A percentile compares a stretch with the other conserved stretches of the same genome.
Conservation (phyloP, 2,888 invertebrate species). For the Drosophila ezoana region DNA sequence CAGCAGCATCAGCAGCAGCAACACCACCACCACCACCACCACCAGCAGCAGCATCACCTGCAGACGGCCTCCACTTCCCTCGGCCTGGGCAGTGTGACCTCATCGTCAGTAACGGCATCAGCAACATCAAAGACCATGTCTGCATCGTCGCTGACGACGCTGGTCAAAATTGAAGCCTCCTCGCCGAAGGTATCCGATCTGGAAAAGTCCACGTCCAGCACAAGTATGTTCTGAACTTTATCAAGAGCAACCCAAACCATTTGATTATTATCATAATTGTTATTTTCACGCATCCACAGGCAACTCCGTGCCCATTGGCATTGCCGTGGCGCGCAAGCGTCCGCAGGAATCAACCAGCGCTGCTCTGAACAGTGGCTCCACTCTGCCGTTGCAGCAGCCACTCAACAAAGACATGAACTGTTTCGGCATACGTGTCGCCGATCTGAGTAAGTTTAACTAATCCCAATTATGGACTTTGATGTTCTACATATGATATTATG, state of each 20-base stretch:
- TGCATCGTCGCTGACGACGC: slow-evolving; percentile 82
- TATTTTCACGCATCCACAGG: slow-evolving; percentile 53
- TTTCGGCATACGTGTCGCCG: slow-evolving; percentile 84
- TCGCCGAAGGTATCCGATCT: slow-evolving; percentile 83
- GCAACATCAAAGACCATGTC: slow-evolving; percentile 82
- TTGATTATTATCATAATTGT: background rate
- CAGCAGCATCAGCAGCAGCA: slow-evolving; percentile 72
- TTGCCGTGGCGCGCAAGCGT: slow-evolving; percentile 93
- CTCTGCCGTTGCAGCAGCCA: slow-evolving; percentile 79
- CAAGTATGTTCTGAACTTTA: slow-evolving; percentile 64
- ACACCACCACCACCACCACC: slow-evolving; percentile 56
- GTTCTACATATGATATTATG: background rate
- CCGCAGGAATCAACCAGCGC: slow-evolving; percentile 79
- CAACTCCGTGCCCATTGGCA: slow-evolving; percentile 92
- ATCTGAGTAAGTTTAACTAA: slow-evolving; percentile 80
- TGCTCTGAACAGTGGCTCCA: slow-evolving; percentile 66
- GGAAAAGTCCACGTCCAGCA: slow-evolving; percentile 73
- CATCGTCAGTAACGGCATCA: slow-evolving; percentile 71
- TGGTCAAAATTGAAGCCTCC: slow-evolving; percentile 84
- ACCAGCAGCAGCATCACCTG: slow-evolving; percentile 60
- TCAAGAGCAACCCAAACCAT: background rate
- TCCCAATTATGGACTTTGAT: background rate
- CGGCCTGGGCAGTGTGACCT: slow-evolving; percentile 61
- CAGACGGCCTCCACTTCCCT: slow-evolving; percentile 64
- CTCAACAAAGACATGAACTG: slow-evolving; percentile 84